Percentiles rank a stretch among this genome's conserved stretches.
phyloP scores from a whole-genome alignment of 2,113 vertebrate genomes.

The Corydoras sp. region DNA sequence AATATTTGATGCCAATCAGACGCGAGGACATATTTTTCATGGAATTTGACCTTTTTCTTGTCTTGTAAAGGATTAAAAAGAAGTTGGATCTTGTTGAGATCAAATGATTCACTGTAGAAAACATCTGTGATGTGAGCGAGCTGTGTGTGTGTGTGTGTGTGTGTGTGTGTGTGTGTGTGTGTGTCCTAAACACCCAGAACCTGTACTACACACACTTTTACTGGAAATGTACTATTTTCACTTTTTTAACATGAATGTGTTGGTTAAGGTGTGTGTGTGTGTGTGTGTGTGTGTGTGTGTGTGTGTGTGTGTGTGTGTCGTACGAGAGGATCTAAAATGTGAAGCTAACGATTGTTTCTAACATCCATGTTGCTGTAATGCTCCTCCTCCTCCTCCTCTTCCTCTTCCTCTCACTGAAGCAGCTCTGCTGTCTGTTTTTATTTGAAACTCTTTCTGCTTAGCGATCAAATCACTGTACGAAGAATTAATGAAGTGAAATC shows the following conservation, averaged over 20 bases:
- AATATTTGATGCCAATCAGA: constrained; percentile 53
- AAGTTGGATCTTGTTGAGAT: too few relatives aligned
- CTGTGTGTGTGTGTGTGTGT: constrained; percentile 35
- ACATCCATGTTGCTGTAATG: constrained; percentile 46
- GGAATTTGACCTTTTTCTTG: constrained; percentile 62
- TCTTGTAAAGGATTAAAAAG: too few relatives aligned
- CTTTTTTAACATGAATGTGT: too few relatives aligned
- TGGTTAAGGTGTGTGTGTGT: constrained; percentile 39
- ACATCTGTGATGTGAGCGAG: too few relatives aligned
- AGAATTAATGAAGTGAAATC: neutral
- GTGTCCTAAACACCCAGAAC: too few relatives aligned
- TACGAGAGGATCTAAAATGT: constrained; percentile 61
- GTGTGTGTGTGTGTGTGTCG: constrained; percentile 52
- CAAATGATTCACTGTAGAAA: too few relatives aligned
- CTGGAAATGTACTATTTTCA: too few relatives aligned
- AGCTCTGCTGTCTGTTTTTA: constrained; percentile 5
- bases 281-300: constrained; percentile 43
- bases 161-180: constrained; percentile 44
- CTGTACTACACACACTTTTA: too few relatives aligned
- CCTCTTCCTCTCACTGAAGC: neutral
- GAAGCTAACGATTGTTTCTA: constrained; percentile 55
- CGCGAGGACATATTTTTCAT: constrained; percentile 68
- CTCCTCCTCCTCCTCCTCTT: constrained; percentile 33
- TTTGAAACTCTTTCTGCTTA: neutral
- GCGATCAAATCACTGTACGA: constrained; percentile 2